Evolutionary conservation across 2,888 invertebrate genomes (phyloP).

Genomic region (Agapostemon virescens): DNA sequence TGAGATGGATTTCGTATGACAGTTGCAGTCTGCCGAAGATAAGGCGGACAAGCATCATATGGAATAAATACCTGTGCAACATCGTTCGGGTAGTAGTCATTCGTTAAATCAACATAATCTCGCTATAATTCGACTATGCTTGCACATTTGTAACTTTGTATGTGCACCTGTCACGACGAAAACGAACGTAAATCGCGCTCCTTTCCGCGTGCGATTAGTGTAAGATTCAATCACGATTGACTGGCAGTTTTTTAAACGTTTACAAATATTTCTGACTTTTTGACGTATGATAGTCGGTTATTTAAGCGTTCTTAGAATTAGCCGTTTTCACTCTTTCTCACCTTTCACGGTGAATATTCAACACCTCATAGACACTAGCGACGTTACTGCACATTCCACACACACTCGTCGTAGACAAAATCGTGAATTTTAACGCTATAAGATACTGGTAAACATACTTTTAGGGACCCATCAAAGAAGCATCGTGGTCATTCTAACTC

Average conservation of each 20-base stretch:
- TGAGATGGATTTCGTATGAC: constrained; percentile 89
- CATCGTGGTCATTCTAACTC: constrained; percentile 33
- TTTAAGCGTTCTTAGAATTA: constrained; percentile 47
- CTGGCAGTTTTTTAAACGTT: constrained; percentile 62
- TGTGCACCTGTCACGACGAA: constrained; percentile 60
- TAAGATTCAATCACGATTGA: constrained; percentile 39
- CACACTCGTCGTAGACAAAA: constrained; percentile 56
- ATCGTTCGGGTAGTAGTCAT: constrained; percentile 55
- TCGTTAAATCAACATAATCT: constrained; percentile 52
- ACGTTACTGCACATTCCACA: constrained; percentile 66
- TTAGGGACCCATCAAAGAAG: constrained; percentile 37
- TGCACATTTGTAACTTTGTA: constrained; percentile 63
- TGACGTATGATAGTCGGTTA: constrained; percentile 39
- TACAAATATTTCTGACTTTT: constrained; percentile 52
- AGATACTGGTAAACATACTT: constrained; percentile 25
- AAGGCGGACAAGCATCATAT: constrained; percentile 69
- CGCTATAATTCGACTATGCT: constrained; percentile 62
- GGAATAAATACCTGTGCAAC: constrained; percentile 58
- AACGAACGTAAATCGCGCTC: constrained; percentile 22
- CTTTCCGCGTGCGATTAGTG: constrained; percentile 29
- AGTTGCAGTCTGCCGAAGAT: constrained; percentile 72
- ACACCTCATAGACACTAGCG: constrained; percentile 57
- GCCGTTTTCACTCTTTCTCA: constrained; percentile 30
- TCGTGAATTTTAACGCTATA: constrained; percentile 48
- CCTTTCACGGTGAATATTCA: constrained; percentile 38